A percentile compares a stretch with the other conserved stretches of the same genome.
Evolutionary conservation across 2,888 invertebrate species (phyloP).

Genomic region (Gymnocheta viridis): DNA sequence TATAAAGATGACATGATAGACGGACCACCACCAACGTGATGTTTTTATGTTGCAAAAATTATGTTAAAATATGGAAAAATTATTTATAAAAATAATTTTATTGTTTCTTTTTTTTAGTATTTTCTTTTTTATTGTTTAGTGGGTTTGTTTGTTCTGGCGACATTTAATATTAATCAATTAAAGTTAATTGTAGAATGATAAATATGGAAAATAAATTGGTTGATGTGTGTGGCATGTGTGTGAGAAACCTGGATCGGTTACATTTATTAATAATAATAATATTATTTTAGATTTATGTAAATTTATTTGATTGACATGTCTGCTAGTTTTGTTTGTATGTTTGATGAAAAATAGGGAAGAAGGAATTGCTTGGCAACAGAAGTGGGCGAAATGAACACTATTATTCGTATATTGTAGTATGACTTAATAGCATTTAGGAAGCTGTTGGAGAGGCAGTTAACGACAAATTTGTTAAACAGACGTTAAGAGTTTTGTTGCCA

Average conservation of each 20-base stretch:
- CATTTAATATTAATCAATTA: neutral
- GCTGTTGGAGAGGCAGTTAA: no score
- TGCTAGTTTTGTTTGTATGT: neutral
- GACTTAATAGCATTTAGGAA: neutral
- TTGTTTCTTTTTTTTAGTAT: neutral
- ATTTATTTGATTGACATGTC: neutral
- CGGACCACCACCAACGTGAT: neutral
- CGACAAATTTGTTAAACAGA: no score
- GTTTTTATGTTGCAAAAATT: constrained; percentile 1
- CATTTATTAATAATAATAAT: neutral
- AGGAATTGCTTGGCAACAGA: neutral
- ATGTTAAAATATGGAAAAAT: neutral
- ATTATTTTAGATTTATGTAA: neutral
- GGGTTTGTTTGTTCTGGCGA: neutral
- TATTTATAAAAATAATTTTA: neutral
- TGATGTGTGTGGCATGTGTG: neutral
- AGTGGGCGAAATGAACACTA: no score
- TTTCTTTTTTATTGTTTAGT: neutral
- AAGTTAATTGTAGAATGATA: neutral
- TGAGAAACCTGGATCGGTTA: neutral
- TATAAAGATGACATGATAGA: neutral
- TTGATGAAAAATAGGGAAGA: neutral
- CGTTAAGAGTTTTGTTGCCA: no score
- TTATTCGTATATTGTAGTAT: no score
- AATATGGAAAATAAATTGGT: neutral